Evolutionary conservation across 2,113 vertebrate genomes (phyloP).

Genomic region (Lota lota): DNA sequence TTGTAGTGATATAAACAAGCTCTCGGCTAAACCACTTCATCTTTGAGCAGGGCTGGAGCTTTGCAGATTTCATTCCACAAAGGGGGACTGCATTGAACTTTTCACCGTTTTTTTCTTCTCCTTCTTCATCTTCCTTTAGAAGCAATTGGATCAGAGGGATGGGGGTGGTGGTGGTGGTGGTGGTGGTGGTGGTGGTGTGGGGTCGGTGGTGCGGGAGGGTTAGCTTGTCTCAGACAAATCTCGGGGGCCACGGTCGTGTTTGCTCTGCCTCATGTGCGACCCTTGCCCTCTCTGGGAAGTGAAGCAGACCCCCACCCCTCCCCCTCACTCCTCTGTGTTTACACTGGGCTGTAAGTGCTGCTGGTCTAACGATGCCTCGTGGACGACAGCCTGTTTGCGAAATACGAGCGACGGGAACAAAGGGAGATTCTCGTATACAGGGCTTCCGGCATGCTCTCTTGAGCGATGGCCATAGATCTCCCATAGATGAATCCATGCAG

Average conservation of each 20-base stretch:
- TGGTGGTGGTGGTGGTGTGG: background rate
- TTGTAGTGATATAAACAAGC: conserved; percentile 17
- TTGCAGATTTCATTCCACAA: conserved; percentile 6
- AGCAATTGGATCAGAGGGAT: background rate
- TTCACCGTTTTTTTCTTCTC: conserved; percentile 6
- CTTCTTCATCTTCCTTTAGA: conserved; percentile 22
- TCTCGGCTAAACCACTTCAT: conserved; percentile 21
- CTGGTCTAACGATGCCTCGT: conserved; percentile 47
- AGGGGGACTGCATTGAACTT: background rate
- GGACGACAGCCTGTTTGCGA: conserved; percentile 30
- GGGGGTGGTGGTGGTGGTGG: background rate
- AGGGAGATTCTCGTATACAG: conserved; percentile 28
- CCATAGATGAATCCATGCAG: conserved; percentile 17
- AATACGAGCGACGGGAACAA: conserved; percentile 35
- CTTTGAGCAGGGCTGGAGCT: background rate
- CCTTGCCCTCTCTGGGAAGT: conserved; percentile 25
- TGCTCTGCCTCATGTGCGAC: conserved; percentile 30
- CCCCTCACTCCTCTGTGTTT: background rate
- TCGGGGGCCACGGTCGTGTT: conserved; percentile 21
- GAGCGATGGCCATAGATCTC: conserved; percentile 23
- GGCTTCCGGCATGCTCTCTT: conserved; percentile 14
- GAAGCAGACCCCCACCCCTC: background rate
- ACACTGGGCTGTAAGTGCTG: too few relatives aligned
- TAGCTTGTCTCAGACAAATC: conserved; percentile 11
- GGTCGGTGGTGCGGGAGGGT: background rate